Evolutionary conservation across 2,888 invertebrate genomes (phyloP).

Genomic region (Itoplectis maculator): DNA sequence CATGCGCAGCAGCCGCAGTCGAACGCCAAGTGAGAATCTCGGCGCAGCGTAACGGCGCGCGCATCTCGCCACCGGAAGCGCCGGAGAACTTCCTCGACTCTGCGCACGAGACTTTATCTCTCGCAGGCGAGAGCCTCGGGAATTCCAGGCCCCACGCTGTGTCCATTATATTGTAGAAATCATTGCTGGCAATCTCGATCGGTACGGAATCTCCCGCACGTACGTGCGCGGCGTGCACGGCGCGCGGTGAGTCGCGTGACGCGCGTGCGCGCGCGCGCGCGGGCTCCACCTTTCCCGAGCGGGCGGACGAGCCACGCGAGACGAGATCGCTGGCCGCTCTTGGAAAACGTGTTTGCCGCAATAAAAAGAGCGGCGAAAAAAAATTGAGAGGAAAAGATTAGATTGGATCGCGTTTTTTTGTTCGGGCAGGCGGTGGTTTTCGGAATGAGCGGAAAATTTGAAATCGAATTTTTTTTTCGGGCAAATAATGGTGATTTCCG

Average conservation of each 20-base stretch:
- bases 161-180: not conserved
- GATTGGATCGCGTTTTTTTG: no score
- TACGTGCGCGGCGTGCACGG: no score
- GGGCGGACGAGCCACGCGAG: not conserved
- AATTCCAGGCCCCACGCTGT: not conserved
- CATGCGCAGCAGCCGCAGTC: no score
- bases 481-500: no score
- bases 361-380: no score
- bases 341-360: not conserved
- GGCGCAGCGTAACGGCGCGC: conserved; percentile 49
- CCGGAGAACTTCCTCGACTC: conserved; percentile 51
- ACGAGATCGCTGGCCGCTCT: conserved; percentile 1
- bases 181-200: conserved; percentile 11
- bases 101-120: conserved; percentile 11
- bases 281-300: not conserved
- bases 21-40: no score
- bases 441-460: no score
- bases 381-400: no score
- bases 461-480: no score
- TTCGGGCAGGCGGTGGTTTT: no score
- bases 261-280: no score
- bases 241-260: conserved; percentile 53
- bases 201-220: conserved; percentile 45
- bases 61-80: conserved; percentile 51
- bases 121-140: conserved; percentile 4